Evolutionary conservation across 2,888 invertebrate genomes (phyloP), one percentile per base, ranked within the genome.

Genomic region (Leucania comma): DNA sequence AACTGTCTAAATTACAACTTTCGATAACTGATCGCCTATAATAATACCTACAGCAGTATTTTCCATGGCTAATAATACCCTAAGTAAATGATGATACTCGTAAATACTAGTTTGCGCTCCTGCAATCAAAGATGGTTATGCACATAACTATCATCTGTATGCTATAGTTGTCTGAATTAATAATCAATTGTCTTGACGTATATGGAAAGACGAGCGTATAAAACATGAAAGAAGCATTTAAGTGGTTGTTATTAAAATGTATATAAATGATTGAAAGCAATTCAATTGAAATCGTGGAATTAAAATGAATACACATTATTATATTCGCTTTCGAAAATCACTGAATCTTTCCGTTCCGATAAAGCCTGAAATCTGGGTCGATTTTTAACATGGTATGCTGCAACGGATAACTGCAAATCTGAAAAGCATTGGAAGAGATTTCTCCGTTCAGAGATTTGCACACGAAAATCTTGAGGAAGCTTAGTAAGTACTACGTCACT

Each of bases 41-140:
- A 63, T 62, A 35, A 62, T 58, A 2, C 17, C 22, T 14, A 22
- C 35, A 14, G 46, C 32, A 63, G 22, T 54, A 54, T 67, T 68
- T 81, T 65, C 77, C 24, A 53, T 20, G 4, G 9, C 29, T 70
- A 61, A 71, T 65, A 65, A 72, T 66, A 66, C 8, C 14, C 17
- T 29, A 56, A 35, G 38, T 64, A 73, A 64, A 32, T 65, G 38
- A 35, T 48, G 56, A 60, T 53, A n/a, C n/a, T n/a, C n/a, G n/a
- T n/a, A 70, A 69, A 70, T 80, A 67, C 81, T 42, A 42, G 62
- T 64, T 63, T 8, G 9, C 53, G 4, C n/a, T 57, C 26, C 65
- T 58, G 51, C 66, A 48, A 68, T 56, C 46, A 57, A 59, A 59
- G 46, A 63, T 56, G 58, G 50, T 62, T 69, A 42, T 46, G 46